Percentiles rank a stretch among this genome's conserved stretches.
These are phyloP conservation scores for Palaemon carinicauda DNA, from an alignment of 1,140 invertebrate species.

Conservation along the genomic window DNA sequence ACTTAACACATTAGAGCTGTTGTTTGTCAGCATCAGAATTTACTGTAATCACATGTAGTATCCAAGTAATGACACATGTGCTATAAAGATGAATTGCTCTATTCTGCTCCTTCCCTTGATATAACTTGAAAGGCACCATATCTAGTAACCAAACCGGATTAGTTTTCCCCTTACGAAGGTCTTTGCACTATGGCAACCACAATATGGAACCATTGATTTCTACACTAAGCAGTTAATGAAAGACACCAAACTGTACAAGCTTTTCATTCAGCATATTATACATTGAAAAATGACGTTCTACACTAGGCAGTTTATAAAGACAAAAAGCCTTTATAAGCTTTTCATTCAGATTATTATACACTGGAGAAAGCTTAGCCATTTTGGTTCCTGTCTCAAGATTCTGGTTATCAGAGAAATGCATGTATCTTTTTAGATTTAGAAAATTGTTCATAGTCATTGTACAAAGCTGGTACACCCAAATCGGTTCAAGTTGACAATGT, in stretches of 20 bases:
- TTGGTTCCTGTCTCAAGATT: too few relatives aligned
- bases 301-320: too few relatives aligned
- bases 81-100: not conserved
- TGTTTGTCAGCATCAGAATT: too few relatives aligned
- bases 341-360: not conserved
- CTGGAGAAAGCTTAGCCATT: too few relatives aligned
- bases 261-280: not conserved
- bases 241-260: not conserved
- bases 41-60: too few relatives aligned
- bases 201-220: not conserved
- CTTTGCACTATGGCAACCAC: not conserved
- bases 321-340: not conserved
- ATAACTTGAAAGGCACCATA: not conserved
- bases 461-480: too few relatives aligned
- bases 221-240: too few relatives aligned
- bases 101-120: not conserved
- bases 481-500: too few relatives aligned
- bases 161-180: not conserved
- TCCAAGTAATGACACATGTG: not conserved
- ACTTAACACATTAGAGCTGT: too few relatives aligned
- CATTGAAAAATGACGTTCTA: not conserved
- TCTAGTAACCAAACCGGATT: not conserved
- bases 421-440: too few relatives aligned
- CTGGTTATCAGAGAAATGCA: too few relatives aligned
- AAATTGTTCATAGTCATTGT: too few relatives aligned